These are phyloP conservation scores for Drosophila meridionalis DNA, from an alignment of 2,888 invertebrate genomes.

Conservation along the genomic window DNA sequence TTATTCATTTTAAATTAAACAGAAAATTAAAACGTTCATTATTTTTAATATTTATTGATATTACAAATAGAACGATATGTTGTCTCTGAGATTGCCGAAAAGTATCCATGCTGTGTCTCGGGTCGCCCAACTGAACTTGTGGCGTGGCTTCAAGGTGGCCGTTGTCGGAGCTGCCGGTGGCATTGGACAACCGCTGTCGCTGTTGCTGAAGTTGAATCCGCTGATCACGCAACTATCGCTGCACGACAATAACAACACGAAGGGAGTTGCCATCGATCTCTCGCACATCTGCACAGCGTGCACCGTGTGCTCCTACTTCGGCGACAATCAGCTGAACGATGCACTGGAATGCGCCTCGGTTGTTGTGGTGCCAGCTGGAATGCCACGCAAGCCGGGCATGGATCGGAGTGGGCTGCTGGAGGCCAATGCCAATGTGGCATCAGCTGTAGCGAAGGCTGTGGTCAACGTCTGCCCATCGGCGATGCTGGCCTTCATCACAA, in stretches of 20 bases:
- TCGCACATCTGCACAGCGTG: conserved; percentile 96
- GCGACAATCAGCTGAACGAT: conserved; percentile 90
- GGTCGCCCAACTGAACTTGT: not conserved
- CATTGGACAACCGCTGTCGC: conserved; percentile 97
- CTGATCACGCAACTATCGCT: conserved; percentile 92
- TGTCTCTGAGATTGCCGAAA: not conserved
- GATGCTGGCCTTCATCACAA: conserved; percentile 96
- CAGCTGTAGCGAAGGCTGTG: conserved; percentile 91
- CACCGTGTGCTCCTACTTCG: conserved; percentile 89
- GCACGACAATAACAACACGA: conserved; percentile 95
- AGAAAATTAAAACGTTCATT: not conserved
- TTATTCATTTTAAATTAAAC: not conserved
- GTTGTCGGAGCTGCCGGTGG: conserved; percentile 98
- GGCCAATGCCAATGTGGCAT: conserved; percentile 96
- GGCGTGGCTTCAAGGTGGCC: conserved; percentile 92
- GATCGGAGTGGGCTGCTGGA: conserved; percentile 97
- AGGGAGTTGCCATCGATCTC: conserved; percentile 97
- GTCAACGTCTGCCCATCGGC: conserved; percentile 95
- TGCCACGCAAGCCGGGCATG: conserved; percentile 98
- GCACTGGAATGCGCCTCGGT: conserved; percentile 92
- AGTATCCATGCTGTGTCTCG: not conserved
- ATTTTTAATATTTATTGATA: not conserved
- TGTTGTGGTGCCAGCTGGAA: conserved; percentile 97
- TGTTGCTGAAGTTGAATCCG: conserved; percentile 95
- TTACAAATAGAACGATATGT: conserved; percentile 1